Base-by-base conservation (phyloP, 2,888 invertebrate species). In the Biston betularia region DNA sequence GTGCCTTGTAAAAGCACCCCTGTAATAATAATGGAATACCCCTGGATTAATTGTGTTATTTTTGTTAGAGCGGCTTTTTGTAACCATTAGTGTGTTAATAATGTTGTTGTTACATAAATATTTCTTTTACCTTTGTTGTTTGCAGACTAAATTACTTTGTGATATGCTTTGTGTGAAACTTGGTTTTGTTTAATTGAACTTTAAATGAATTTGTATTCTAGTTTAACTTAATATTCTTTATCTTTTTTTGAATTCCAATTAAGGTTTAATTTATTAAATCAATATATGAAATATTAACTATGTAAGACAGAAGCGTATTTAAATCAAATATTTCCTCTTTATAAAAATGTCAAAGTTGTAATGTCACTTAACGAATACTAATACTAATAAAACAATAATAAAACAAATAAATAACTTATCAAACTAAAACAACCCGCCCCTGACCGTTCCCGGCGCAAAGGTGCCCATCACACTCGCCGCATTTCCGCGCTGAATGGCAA, bases 31-130 rank as follows among this genome's bases (percentile, higher is more conserved):
- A 71, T 66, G 63, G 65, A 65, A 66, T 61, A 72, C 73, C 67
- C 73, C 61, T 77, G 68, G 83, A 88, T 89, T 89, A 89, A 89
- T 87, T 87, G 86, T 87, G 84, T 89, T 89, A 89, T 91, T 90
- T 89, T 87, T 88, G 80, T 81, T 76, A 77, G 80, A 76, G 66
- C 63, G 74, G 76, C 85, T 85, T 88, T 88, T 81, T 70, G 73
- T 62, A 78, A 71, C 68, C 83, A 76, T 58, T 81, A 79, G 71
- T 73, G 78, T 80, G 89, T 83, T 71, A 81, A 63, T 88, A 90
- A 89, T 86, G 42, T 77, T 84, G 88, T 84, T 89, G 81, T 84
- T 86, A 79, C 77, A 76, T 74, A 79, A 82, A 81, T 80, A 83
- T 85, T 85, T 80, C 42, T 70, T 72, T 74, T 63, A 54, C 64